These are phyloP conservation scores for Phoenicopterus ruber DNA, from an alignment of 2,113 vertebrate species.

Conservation along the genomic window DNA sequence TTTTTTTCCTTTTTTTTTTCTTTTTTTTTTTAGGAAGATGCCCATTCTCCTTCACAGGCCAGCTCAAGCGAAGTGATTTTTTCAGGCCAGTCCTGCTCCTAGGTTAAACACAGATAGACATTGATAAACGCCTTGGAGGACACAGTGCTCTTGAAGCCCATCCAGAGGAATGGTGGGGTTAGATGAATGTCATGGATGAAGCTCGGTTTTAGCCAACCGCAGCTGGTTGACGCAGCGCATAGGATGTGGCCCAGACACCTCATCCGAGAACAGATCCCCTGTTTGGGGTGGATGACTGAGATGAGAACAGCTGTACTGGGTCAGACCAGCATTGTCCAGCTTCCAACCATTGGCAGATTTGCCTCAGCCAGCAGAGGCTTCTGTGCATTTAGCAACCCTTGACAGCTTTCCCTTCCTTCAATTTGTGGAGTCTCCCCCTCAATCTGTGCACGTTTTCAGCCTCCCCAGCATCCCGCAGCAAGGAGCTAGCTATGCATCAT, in stretches of 20 bases:
- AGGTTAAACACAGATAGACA: not conserved
- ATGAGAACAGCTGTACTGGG: not conserved
- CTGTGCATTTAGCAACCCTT: not conserved
- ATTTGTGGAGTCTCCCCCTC: not conserved
- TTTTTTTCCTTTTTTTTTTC: not conserved
- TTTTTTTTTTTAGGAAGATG: not conserved
- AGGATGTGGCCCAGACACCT: not conserved
- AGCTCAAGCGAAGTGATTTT: not conserved
- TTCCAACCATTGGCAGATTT: not conserved
- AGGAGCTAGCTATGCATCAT: not conserved
- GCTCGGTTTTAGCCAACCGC: not conserved
- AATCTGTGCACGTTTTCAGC: not conserved
- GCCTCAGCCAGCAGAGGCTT: not conserved
- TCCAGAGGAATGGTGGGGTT: not conserved
- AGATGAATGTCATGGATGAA: not conserved
- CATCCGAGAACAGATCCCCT: not conserved
- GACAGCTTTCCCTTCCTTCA: not conserved
- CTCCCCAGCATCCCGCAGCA: not conserved
- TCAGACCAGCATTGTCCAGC: not conserved
- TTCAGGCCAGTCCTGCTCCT: not conserved
- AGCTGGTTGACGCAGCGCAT: not conserved
- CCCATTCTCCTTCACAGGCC: not conserved
- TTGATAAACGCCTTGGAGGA: not conserved
- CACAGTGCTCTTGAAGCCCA: not conserved
- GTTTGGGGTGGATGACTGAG: not conserved